Evolutionary conservation across 2,797 vertebrate species (phyloP), one percentile per base, ranked within the genome.

Genomic region (Pangasius djambal): DNA sequence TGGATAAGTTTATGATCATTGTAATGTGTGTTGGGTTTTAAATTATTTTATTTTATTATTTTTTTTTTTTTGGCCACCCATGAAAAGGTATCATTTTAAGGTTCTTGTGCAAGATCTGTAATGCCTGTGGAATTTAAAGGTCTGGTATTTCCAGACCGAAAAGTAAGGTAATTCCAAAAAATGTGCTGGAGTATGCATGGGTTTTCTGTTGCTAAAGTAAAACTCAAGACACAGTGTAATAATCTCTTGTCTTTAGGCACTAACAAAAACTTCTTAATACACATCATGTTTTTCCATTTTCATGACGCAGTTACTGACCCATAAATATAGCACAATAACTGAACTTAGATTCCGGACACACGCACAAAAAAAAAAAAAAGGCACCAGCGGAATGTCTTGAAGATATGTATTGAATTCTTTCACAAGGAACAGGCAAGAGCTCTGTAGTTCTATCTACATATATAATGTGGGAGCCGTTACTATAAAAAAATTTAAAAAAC

Each of bases 1-100:
- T 50, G 83, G 79, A 87, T 57, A 57, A 61, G 48, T 34, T 48
- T 50, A 50, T 78, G 55, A 74, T 28, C 34, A 44, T 59, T 75
- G 15, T 78, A 77, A 50, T 20, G 7, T 61, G 10, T 18, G 15
- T 18, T 63, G 40, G 7, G 2, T 12, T 81, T 83, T 28, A 44
- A 25, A 28, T 31, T 79, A 55, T n/a, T 44, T 83, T 63, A 40
- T 61, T 9, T 31, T 31, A 10, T n/a, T n/a, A n/a, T n/a, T 72
- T 18, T 20, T 18, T 28, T 7, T 15, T 28, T 44, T 15, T 15
- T 6, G 12, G 3, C 22, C 34, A 40, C 12, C 6, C 37, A 44
- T 40, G 18, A 61, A 5, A 40, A 48, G 4, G 55, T 59, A 3
- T 1, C 22, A 10, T 82, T 82, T 44, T 28, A 34, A 6, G 37